These are phyloP conservation scores for Pseudolaguvia tuberculata DNA, from an alignment of 2,113 vertebrate genomes.

Conservation along the genomic window DNA sequence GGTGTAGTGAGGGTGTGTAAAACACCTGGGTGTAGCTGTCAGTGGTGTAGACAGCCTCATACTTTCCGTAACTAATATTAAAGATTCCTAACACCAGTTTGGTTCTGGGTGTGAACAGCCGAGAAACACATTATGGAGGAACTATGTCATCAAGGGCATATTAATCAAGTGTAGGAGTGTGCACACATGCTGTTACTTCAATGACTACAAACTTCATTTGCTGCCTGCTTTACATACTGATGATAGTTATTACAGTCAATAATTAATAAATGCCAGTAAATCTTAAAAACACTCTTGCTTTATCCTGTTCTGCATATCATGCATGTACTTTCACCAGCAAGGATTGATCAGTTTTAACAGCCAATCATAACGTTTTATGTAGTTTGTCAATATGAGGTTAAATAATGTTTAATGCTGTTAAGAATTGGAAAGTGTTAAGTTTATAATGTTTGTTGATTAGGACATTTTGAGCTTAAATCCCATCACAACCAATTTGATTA, in stretches of 20 bases:
- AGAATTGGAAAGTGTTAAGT: too few relatives aligned
- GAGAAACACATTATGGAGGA: not conserved
- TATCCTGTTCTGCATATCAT: not conserved
- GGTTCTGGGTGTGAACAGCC: constrained; percentile 29
- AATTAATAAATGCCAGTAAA: not conserved
- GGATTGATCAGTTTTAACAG: not conserved
- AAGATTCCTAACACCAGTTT: constrained; percentile 10
- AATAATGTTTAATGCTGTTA: too few relatives aligned
- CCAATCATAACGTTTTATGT: too few relatives aligned
- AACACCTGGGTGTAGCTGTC: not conserved
- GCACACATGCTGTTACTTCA: not conserved
- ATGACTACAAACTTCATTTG: not conserved
- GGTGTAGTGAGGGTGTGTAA: not conserved
- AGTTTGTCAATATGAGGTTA: too few relatives aligned
- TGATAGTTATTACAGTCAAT: not conserved
- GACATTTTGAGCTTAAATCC: too few relatives aligned
- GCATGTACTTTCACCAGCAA: not conserved
- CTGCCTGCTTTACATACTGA: not conserved
- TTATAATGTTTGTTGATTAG: too few relatives aligned
- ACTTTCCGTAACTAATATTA: constrained; percentile 30
- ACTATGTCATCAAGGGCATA: not conserved
- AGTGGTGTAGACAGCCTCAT: not conserved
- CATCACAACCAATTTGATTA: too few relatives aligned
- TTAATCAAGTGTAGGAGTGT: not conserved
- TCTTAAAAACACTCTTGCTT: not conserved